phyloP scores from a whole-genome alignment of 2,113 vertebrate species.

The Heterocephalus glaber region DNA sequence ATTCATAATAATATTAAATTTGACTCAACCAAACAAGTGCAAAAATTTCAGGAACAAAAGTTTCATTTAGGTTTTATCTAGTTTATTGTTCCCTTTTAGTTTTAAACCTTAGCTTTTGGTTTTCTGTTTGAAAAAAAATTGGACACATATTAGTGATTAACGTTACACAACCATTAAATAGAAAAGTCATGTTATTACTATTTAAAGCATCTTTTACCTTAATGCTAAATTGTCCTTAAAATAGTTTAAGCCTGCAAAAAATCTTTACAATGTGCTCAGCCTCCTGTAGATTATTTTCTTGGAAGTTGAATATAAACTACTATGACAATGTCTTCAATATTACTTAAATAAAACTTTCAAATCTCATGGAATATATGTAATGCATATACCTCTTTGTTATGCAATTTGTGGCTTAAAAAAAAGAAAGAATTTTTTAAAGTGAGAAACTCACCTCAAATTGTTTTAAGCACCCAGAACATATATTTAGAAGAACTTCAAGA shows the following conservation, averaged over 20 bases:
- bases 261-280: conserved; percentile 55
- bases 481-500: neutral
- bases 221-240: conserved; percentile 62
- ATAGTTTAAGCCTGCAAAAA: conserved; percentile 58
- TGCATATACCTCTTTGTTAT: neutral
- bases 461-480: neutral
- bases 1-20: conserved; percentile 55
- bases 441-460: neutral
- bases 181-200: conserved; percentile 50
- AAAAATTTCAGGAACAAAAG: conserved; percentile 49
- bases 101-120: neutral
- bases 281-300: conserved; percentile 4
- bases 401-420: neutral
- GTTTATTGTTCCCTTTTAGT: neutral
- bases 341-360: conserved; percentile 62
- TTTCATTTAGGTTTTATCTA: conserved; percentile 38
- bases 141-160: conserved; percentile 57
- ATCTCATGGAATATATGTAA: neutral
- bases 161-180: conserved; percentile 67
- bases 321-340: conserved; percentile 7
- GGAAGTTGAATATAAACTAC: conserved; percentile 63
- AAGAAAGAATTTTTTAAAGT: neutral
- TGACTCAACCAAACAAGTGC: conserved; percentile 35
- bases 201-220: conserved; percentile 69
- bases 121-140: conserved; percentile 55